A percentile compares a stretch with the other conserved stretches of the same genome.
These are phyloP conservation scores for Diploscapter pachys DNA, from an alignment of 1,140 invertebrate species.

Conservation along the genomic window DNA sequence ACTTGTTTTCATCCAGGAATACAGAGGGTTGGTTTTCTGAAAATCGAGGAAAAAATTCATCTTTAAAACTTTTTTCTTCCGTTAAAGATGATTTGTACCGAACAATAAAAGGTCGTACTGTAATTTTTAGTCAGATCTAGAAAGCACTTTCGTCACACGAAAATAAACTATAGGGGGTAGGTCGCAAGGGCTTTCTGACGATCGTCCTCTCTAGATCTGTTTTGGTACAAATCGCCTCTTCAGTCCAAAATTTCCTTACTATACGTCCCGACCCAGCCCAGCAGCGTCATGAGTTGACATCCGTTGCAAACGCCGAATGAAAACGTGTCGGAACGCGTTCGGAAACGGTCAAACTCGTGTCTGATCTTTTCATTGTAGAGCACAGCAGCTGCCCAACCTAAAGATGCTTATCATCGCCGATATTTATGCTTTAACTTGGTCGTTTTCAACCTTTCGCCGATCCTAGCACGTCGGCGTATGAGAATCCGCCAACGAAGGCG, in stretches of 20 bases:
- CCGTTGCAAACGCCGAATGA: constrained; percentile 96
- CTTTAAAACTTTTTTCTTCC: background rate
- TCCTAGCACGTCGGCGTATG: constrained; percentile 92
- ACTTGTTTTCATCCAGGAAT: constrained; percentile 78
- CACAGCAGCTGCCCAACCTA: constrained; percentile 85
- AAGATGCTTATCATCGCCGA: background rate
- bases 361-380: constrained; percentile 70
- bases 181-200: too few species aligned
- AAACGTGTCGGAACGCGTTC: constrained; percentile 75
- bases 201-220: too few species aligned
- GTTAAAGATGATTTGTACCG: too few species aligned
- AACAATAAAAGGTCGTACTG: too few species aligned
- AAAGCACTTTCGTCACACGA: too few species aligned
- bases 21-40: constrained; percentile 60
- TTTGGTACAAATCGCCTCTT: too few species aligned
- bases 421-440: too few species aligned
- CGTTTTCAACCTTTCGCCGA: constrained; percentile 75
- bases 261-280: constrained; percentile 63
- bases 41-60: background rate
- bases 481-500: constrained; percentile 93
- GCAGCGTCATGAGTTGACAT: constrained; percentile 85
- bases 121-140: too few species aligned
- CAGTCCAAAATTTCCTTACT: constrained; percentile 1
- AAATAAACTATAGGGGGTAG: too few species aligned
- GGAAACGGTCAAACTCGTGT: constrained; percentile 74